These are phyloP conservation scores for Ophraella communa DNA, from an alignment of 2,888 invertebrate species.

Conservation along the genomic window DNA sequence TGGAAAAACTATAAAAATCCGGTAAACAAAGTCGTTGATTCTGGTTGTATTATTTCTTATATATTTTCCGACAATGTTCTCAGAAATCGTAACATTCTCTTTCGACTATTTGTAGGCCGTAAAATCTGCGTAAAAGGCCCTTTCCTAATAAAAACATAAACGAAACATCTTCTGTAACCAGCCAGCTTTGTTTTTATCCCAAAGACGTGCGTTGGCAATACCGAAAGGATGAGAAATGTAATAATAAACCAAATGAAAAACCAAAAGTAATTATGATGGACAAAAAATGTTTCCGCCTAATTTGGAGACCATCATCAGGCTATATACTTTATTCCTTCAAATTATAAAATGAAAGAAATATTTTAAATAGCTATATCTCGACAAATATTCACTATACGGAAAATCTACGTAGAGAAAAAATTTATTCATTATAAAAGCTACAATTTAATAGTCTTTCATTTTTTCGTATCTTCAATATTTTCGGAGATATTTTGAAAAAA, in stretches of 20 bases:
- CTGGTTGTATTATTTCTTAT: background rate
- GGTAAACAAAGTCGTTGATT: background rate
- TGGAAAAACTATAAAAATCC: background rate
- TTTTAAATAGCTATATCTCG: too few species aligned
- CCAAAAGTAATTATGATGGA: too few species aligned
- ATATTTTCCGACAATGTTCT: background rate
- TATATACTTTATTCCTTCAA: too few species aligned
- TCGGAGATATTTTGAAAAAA: too few species aligned
- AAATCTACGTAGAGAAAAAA: too few species aligned
- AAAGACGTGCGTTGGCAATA: background rate
- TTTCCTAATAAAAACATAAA: constrained; percentile 10
- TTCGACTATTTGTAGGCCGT: constrained; percentile 3
- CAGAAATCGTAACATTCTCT: background rate
- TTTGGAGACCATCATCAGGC: too few species aligned
- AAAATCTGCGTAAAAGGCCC: constrained; percentile 1
- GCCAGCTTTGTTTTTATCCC: background rate
- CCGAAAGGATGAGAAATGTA: background rate
- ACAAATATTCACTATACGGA: too few species aligned
- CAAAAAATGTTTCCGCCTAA: too few species aligned
- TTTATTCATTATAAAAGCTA: too few species aligned
- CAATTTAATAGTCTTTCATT: too few species aligned
- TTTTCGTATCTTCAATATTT: too few species aligned
- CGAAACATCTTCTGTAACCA: background rate
- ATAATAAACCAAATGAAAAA: background rate
- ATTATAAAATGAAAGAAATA: too few species aligned